Evolutionary conservation across 30 jellyfish, hydroid and myxozoan genomes (phyloP).

Genomic region (Clytia hemisphaerica): DNA sequence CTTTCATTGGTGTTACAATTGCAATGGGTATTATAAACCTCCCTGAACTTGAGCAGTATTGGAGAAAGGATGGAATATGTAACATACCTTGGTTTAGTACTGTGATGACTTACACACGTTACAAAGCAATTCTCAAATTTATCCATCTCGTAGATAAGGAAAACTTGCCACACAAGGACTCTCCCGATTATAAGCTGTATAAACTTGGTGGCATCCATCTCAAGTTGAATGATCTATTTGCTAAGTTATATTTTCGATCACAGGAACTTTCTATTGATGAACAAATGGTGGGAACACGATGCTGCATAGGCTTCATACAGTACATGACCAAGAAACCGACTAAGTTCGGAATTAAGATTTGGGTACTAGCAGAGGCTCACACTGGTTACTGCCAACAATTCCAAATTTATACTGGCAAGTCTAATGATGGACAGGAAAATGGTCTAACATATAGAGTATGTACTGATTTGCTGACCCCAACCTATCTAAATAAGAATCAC

Average conservation of each 20-base stretch:
- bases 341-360: slow-evolving; percentile 22
- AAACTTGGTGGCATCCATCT: slow-evolving; percentile 10
- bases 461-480: slow-evolving; percentile 34
- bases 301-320: slow-evolving; percentile 20
- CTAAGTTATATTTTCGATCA: background rate
- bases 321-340: slow-evolving; percentile 37
- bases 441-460: slow-evolving; percentile 45
- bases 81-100: slow-evolving; percentile 9
- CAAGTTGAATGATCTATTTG: background rate
- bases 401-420: slow-evolving; percentile 32
- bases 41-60: background rate
- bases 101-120: background rate
- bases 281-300: slow-evolving; percentile 35
- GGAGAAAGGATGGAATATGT: slow-evolving; percentile 7
- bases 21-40: background rate
- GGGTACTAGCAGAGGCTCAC: slow-evolving; percentile 29
- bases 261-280: slow-evolving; percentile 29
- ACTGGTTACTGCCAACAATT: slow-evolving; percentile 33
- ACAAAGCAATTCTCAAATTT: slow-evolving; percentile 2
- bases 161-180: background rate
- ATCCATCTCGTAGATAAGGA: slow-evolving; percentile 22
- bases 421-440: slow-evolving; percentile 13
- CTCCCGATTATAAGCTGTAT: slow-evolving; percentile 4
- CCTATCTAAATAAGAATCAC: too few relatives aligned
- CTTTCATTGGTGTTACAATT: background rate